phyloP scores from a whole-genome alignment of 1,140 invertebrate genomes.

The Pantala flavescens region DNA sequence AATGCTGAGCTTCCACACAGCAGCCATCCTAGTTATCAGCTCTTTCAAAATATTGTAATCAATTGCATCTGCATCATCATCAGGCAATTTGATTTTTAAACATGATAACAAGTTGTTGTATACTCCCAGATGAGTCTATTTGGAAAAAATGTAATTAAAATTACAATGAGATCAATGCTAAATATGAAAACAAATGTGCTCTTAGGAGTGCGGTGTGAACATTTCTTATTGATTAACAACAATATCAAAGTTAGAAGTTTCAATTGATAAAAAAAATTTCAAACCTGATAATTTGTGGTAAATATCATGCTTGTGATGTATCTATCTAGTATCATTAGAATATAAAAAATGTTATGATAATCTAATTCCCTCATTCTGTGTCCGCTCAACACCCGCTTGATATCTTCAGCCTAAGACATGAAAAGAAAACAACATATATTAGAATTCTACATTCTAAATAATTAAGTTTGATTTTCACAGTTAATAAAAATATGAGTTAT shows the following conservation, averaged over 20 bases:
- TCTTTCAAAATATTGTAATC: background rate
- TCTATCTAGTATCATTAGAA: background rate
- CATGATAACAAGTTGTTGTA: background rate
- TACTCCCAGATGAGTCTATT: no score
- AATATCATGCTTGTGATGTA: background rate
- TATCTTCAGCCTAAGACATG: background rate
- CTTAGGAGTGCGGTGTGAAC: no score
- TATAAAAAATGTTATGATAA: background rate
- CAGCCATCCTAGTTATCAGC: background rate
- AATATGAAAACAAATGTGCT: no score
- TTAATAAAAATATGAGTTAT: no score
- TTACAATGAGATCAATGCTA: background rate
- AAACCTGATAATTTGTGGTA: background rate
- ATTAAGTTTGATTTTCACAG: background rate
- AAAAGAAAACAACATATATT: background rate
- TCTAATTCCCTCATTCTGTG: background rate
- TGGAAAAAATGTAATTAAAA: background rate
- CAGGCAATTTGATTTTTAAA: background rate
- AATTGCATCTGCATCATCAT: background rate
- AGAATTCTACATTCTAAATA: background rate
- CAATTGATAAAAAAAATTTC: background rate
- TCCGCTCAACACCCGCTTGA: background rate
- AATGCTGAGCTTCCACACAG: background rate
- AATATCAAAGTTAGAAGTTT: background rate
- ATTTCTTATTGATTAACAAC: no score